Conservation (phyloP, 2,113 vertebrate species). For the Gnathonemus echidnorhynchus region DNA sequence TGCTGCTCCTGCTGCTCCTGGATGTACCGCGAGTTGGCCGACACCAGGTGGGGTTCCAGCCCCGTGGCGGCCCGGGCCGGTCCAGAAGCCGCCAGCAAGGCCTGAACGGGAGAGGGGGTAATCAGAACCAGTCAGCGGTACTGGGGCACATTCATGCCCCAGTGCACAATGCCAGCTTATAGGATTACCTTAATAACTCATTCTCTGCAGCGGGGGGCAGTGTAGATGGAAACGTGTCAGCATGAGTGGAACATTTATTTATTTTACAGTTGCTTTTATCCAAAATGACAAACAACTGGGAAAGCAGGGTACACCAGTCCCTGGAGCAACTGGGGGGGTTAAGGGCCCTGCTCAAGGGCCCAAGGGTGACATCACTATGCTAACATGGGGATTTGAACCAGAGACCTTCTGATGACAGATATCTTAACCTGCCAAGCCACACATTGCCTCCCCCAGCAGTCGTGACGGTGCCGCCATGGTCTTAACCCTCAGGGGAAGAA, state of each 20-base stretch:
- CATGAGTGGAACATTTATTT: background rate
- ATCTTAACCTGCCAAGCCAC: background rate
- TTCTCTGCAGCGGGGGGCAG: background rate
- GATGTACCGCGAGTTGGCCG: slow-evolving; percentile 59
- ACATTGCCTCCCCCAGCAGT: background rate
- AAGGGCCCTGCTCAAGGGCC: background rate
- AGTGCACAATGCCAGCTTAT: background rate
- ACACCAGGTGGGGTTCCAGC: slow-evolving; percentile 65
- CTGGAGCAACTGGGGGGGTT: background rate
- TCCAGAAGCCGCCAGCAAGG: slow-evolving; percentile 35
- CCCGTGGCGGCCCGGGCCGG: slow-evolving; percentile 40
- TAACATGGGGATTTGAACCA: background rate
- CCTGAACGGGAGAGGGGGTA: slow-evolving; percentile 37
- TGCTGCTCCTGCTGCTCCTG: slow-evolving; percentile 71
- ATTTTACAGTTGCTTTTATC: background rate
- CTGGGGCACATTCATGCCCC: background rate
- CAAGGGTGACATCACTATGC: background rate
- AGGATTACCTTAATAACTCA: background rate
- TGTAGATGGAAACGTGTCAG: background rate
- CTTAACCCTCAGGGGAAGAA: background rate
- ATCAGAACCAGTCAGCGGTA: background rate
- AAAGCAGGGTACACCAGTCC: background rate
- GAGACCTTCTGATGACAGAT: background rate
- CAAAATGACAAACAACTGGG: background rate
- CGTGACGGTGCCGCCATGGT: no score